phyloP scores from a whole-genome alignment of 1,140 invertebrate genomes.

The Leguminivora glycinivorella region DNA sequence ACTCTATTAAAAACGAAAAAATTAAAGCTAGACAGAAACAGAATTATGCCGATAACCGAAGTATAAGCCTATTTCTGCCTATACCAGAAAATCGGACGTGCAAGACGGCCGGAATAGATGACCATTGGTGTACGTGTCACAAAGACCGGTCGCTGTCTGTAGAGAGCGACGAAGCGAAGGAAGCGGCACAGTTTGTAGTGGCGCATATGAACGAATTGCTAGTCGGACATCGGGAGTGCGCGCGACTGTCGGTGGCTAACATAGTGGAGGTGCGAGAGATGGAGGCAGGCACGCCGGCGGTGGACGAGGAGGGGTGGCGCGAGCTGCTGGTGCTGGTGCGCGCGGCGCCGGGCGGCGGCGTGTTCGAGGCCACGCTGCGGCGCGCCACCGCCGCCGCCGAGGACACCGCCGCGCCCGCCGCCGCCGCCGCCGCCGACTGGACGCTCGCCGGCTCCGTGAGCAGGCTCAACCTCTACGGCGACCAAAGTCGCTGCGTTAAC shows the following conservation, averaged over 20 bases:
- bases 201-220: conserved; percentile 83
- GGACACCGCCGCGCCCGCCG: conserved; percentile 83
- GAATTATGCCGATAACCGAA: conserved; percentile 62
- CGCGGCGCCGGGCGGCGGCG: conserved; percentile 83
- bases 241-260: conserved; percentile 75
- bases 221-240: conserved; percentile 80
- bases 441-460: conserved; percentile 84
- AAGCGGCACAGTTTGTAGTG: conserved; percentile 80
- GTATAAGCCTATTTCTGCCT: conserved; percentile 88
- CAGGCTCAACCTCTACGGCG: conserved; percentile 89
- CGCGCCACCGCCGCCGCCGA: conserved; percentile 62
- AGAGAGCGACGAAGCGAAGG: conserved; percentile 71
- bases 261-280: conserved; percentile 80
- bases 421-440: conserved; percentile 78
- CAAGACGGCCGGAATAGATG: conserved; percentile 84
- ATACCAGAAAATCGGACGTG: conserved; percentile 88
- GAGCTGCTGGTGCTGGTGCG: conserved; percentile 85
- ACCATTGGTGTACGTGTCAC: conserved; percentile 92
- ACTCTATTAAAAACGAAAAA: conserved; percentile 58
- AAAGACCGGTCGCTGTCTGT: conserved; percentile 75
- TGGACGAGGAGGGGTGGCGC: conserved; percentile 67
- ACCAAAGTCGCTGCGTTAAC: conserved; percentile 87
- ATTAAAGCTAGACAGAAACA: conserved; percentile 48
- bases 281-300: conserved; percentile 55
- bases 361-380: conserved; percentile 88